Evolutionary conservation across 2,888 invertebrate species (phyloP).

Genomic region (Drosophila testacea): DNA sequence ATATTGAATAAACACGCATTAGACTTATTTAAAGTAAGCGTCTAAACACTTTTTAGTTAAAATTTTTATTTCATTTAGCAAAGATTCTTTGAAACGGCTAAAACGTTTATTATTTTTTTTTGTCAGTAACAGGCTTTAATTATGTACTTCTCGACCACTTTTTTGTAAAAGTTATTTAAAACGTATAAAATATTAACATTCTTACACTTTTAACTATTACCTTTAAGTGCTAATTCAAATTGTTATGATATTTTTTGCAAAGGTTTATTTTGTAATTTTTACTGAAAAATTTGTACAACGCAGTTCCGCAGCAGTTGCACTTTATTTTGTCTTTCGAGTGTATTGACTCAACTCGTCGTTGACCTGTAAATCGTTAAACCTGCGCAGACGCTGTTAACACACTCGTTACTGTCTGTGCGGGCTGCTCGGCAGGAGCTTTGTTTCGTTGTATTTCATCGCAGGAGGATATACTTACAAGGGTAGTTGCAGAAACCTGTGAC

Average conservation of each 20-base stretch:
- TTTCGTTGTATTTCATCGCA: slow-evolving; percentile 3
- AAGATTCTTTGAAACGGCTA: too few species aligned
- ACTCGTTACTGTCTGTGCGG: slow-evolving; percentile 52
- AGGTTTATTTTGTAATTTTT: background rate
- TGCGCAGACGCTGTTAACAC: slow-evolving; percentile 58
- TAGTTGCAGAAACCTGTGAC: slow-evolving; percentile 62
- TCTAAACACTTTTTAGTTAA: background rate
- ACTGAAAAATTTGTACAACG: slow-evolving; percentile 35
- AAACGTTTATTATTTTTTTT: background rate
- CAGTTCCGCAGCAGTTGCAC: slow-evolving; percentile 51
- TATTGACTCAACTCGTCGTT: slow-evolving; percentile 43
- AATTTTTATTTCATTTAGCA: background rate
- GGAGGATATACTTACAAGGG: slow-evolving; percentile 17
- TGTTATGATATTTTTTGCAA: slow-evolving; percentile 4
- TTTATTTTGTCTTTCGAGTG: slow-evolving; percentile 62
- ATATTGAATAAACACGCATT: background rate
- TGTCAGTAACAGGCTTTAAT: background rate
- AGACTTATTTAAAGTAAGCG: background rate
- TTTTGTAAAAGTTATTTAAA: background rate
- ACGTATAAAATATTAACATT: background rate
- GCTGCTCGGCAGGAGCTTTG: slow-evolving; percentile 31
- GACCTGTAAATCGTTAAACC: slow-evolving; percentile 73
- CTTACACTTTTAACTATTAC: slow-evolving; percentile 9
- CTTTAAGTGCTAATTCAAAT: background rate
- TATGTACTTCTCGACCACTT: background rate